These are phyloP conservation scores for Scotopteryx bipunctaria DNA, from an alignment of 2,888 invertebrate genomes.

Conservation along the genomic window DNA sequence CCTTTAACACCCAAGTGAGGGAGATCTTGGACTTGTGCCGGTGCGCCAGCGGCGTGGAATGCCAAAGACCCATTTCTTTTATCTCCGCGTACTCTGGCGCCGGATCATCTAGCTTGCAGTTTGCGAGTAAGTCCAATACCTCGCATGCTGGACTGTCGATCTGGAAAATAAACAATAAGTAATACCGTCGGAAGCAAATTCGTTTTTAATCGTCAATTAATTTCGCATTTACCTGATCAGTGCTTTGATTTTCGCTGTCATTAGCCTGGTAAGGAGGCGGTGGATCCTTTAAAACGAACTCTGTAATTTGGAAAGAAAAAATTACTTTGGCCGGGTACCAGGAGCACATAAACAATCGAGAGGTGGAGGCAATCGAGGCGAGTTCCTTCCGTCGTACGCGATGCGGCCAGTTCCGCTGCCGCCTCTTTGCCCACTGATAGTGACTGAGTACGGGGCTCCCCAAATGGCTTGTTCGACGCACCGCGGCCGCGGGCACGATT, in stretches of 20 bases:
- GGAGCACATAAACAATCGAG: slow-evolving; percentile 60
- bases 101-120: slow-evolving; percentile 58
- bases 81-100: slow-evolving; percentile 72
- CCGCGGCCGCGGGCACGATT: slow-evolving; percentile 53
- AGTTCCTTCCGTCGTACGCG: slow-evolving; percentile 19
- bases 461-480: slow-evolving; percentile 30
- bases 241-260: slow-evolving; percentile 44
- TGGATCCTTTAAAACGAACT: slow-evolving; percentile 66
- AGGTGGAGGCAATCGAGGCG: slow-evolving; percentile 56
- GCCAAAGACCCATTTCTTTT: slow-evolving; percentile 78
- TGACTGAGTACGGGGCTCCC: slow-evolving; percentile 35
- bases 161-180: slow-evolving; percentile 45
- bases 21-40: slow-evolving; percentile 86
- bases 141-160: slow-evolving; percentile 57
- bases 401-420: slow-evolving; percentile 37
- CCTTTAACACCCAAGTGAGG: slow-evolving; percentile 89
- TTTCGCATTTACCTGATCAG: slow-evolving; percentile 50
- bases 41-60: slow-evolving; percentile 72
- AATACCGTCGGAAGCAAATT: not conserved
- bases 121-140: slow-evolving; percentile 68
- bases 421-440: slow-evolving; percentile 57
- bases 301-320: slow-evolving; percentile 53
- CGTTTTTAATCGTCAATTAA: slow-evolving; percentile 24
- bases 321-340: slow-evolving; percentile 54
- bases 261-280: slow-evolving; percentile 74